Conservation (phyloP, 2,113 vertebrate species). For the Oryzias curvinotus region DNA sequence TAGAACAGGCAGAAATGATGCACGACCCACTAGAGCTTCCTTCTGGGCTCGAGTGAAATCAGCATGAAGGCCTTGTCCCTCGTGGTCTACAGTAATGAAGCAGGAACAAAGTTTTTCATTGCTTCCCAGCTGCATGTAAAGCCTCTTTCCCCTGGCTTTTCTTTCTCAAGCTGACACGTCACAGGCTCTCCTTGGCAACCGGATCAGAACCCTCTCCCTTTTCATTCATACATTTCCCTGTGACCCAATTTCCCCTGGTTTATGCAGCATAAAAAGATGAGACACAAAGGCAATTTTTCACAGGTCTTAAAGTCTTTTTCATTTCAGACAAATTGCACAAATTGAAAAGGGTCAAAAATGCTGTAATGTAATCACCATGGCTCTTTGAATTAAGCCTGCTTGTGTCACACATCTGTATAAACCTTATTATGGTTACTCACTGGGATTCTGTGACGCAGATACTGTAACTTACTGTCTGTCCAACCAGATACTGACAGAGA, state of each 20-base stretch:
- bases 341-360: constrained; percentile 48
- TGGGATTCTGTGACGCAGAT: constrained; percentile 33
- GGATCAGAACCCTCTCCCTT: constrained; percentile 33
- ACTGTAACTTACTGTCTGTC: constrained; percentile 9
- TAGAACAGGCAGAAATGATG: background rate
- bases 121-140: constrained; percentile 24
- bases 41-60: constrained; percentile 24
- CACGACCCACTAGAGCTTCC: too few species aligned
- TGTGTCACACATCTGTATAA: constrained; percentile 29
- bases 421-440: constrained; percentile 47
- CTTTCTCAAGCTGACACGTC: constrained; percentile 34
- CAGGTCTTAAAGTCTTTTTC: constrained; percentile 58
- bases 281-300: constrained; percentile 65
- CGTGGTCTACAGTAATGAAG: constrained; percentile 7
- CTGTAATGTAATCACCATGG: constrained; percentile 50
- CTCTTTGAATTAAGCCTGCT: constrained; percentile 32
- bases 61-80: constrained; percentile 6
- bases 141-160: constrained; percentile 27
- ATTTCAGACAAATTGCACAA: constrained; percentile 53
- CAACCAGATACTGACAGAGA: constrained; percentile 2
- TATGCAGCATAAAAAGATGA: constrained; percentile 56
- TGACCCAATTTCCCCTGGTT: constrained; percentile 70
- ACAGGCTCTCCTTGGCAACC: constrained; percentile 60
- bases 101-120: constrained; percentile 24
- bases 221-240: constrained; percentile 69